These are phyloP conservation scores for Lycodopsis pacificus DNA, from an alignment of 2,797 vertebrate species.

Conservation along the genomic window DNA sequence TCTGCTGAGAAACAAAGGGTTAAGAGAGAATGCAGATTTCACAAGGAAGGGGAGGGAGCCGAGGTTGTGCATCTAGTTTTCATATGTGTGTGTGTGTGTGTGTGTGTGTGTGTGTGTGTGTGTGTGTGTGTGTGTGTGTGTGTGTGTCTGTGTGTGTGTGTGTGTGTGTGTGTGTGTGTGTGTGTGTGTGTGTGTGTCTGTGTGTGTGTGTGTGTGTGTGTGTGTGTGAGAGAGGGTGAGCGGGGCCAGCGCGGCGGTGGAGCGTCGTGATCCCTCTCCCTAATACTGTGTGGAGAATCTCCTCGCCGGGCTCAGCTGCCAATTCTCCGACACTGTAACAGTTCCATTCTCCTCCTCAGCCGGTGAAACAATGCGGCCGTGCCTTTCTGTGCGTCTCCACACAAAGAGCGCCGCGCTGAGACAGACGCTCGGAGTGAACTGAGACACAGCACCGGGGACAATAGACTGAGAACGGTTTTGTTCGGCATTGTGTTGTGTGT, in stretches of 20 bases:
- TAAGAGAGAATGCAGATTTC: conserved; percentile 85
- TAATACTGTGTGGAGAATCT: conserved; percentile 83
- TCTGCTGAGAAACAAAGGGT: conserved; percentile 83
- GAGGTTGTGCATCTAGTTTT: conserved; percentile 43
- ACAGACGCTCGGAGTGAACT: conserved; percentile 76
- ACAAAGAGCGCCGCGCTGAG: conserved; percentile 78
- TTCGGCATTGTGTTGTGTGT: conserved; percentile 72
- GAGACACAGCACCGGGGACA: conserved; percentile 77
- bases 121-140: too few relatives aligned
- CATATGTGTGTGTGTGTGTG: conserved; percentile 20
- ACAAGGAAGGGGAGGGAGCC: conserved; percentile 69
- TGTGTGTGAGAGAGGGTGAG: conserved; percentile 43
- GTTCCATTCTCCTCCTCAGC: conserved; percentile 79
- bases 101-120: conserved; percentile 18
- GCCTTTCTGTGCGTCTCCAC: conserved; percentile 71
- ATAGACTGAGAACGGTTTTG: conserved; percentile 75
- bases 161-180: conserved; percentile 18
- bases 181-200: conserved; percentile 10
- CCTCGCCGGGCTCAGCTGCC: conserved; percentile 81
- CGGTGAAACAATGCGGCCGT: conserved; percentile 74
- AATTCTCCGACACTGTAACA: conserved; percentile 74
- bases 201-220: neutral
- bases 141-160: conserved; percentile 23
- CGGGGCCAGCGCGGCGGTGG: conserved; percentile 61
- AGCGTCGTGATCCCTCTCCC: conserved; percentile 73